A percentile compares a stretch with the other conserved stretches of the same genome.
Evolutionary conservation across 2,888 invertebrate species (phyloP).

Genomic region (Rhagonycha lutea): DNA sequence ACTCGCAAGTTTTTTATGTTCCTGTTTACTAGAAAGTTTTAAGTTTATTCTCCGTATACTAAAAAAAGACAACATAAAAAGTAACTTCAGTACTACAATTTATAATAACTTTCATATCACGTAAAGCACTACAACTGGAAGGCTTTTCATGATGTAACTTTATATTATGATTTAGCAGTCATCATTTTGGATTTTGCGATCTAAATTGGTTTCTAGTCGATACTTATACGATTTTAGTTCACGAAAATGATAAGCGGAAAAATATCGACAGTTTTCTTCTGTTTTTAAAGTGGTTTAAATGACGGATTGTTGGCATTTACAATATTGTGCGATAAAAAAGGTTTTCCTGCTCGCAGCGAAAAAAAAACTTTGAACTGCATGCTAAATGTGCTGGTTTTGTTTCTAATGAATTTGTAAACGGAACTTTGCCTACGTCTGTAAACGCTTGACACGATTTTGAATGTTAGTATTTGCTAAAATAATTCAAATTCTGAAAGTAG

Average conservation of each 20-base stretch:
- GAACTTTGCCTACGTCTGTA: neutral
- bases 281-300: too few species aligned
- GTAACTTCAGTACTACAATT: neutral
- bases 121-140: neutral
- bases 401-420: too few species aligned
- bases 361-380: too few species aligned
- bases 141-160: neutral
- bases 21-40: constrained; percentile 42
- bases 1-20: constrained; percentile 42
- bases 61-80: neutral
- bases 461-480: neutral
- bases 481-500: neutral
- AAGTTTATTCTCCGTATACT: constrained; percentile 9
- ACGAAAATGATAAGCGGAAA: neutral
- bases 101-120: neutral
- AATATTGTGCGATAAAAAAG: too few species aligned
- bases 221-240: too few species aligned
- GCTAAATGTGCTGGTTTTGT: too few species aligned
- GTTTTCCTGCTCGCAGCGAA: too few species aligned
- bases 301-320: too few species aligned
- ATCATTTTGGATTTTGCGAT: neutral
- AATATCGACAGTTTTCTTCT: too few species aligned
- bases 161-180: neutral
- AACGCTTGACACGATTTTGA: too few species aligned
- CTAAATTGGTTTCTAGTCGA: too few species aligned